phyloP scores from a whole-genome alignment of 2,888 invertebrate genomes.

The Calameuta idolon region DNA sequence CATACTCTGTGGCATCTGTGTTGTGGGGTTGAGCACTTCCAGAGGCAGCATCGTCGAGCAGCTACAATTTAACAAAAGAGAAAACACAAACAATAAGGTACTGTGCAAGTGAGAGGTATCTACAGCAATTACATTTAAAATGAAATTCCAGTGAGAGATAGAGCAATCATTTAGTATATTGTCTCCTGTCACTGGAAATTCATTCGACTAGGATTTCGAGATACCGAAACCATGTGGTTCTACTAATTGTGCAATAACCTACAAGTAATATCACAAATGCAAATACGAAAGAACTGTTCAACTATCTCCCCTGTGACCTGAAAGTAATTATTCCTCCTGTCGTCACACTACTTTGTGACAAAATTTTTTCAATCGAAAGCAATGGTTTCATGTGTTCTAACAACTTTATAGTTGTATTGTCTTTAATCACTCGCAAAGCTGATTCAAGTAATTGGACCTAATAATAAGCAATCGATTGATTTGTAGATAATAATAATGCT shows the following conservation, averaged over 20 bases:
- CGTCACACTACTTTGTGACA: background rate
- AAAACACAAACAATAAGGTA: slow-evolving; percentile 71
- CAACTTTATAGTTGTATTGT: background rate
- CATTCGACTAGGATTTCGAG: slow-evolving; percentile 10
- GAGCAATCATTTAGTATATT: background rate
- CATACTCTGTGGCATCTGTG: slow-evolving; percentile 59
- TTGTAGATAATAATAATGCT: slow-evolving; percentile 33
- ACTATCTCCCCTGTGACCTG: background rate
- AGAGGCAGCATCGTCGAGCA: slow-evolving; percentile 75
- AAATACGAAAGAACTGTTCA: background rate
- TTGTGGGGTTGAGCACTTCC: slow-evolving; percentile 69
- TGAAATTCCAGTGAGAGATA: slow-evolving; percentile 11
- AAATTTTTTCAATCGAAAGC: background rate
- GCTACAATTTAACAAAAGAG: slow-evolving; percentile 73
- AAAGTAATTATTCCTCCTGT: slow-evolving; percentile 2
- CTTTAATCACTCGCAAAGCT: background rate
- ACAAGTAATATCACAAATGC: slow-evolving; percentile 20
- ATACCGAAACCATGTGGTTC: slow-evolving; percentile 28
- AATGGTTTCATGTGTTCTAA: background rate
- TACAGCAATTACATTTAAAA: slow-evolving; percentile 11
- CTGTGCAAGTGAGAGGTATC: slow-evolving; percentile 60
- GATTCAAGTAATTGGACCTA: background rate
- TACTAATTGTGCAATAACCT: slow-evolving; percentile 33
- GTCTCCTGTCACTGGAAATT: slow-evolving; percentile 11
- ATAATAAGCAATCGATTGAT: slow-evolving; percentile 3